Evolutionary conservation across 2,797 vertebrate genomes (phyloP), one percentile per base, ranked within the genome.

Genomic region (Benthosema pterotum): DNA sequence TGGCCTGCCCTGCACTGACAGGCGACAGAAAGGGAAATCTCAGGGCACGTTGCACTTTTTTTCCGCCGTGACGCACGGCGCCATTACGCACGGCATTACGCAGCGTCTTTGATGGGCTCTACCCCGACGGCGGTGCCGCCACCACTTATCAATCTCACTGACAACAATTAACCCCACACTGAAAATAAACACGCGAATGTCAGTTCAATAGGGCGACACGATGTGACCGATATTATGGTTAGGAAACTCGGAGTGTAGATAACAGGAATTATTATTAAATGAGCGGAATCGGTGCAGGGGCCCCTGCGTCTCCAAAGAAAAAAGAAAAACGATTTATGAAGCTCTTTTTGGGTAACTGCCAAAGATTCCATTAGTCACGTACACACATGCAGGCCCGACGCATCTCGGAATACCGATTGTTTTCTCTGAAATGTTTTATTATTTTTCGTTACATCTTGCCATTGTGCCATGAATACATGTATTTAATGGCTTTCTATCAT

Each of bases 61-160:
- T n/a, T n/a, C n/a, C n/a, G n/a, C 64, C 73, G 5, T 25, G 22
- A n/a, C n/a, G n/a, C n/a, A n/a, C 62, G 58, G 68, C 68, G 58
- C 78, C 72, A 78, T 82, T 82, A 69, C 55, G 69, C 57, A 47
- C 60, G 25, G 13, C 52, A 67, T 81, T 76, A 73, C 73, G 78
- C 86, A 76, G 43, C 11, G 55, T 22, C 72, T 60, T 67, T 54
- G 53, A 52, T 28, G 7, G 74, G 61, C 80, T 75, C 66, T n/a
- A n/a, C 51, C 51, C 28, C n/a, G n/a, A n/a, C n/a, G n/a, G n/a
- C n/a, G 48, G 60, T 38, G 54, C 28, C 22, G 5, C 15, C n/a
- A n/a, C n/a, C n/a, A 51, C 57, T 3, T 32, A 16, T 9, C 14
- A 32, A 19, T n/a, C 60, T 43, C 25, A 2, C 50, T 56, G 43